A percentile compares a stretch with the other conserved stretches of the same genome.
Evolutionary conservation across 2,113 vertebrate genomes (phyloP).

Genomic region (Redunca redunca): DNA sequence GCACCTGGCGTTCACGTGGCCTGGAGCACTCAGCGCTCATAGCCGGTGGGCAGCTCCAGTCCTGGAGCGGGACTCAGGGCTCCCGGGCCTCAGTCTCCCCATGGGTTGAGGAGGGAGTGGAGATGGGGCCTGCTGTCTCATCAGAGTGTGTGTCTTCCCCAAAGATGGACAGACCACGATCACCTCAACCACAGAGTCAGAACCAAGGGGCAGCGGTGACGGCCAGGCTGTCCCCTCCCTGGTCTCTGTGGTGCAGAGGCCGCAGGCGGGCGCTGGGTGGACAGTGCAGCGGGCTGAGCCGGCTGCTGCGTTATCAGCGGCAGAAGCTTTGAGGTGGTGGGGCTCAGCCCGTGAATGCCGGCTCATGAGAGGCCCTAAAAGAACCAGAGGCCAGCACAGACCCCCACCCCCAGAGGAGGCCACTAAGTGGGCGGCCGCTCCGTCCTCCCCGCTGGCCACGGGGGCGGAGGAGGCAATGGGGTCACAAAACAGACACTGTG

Average conservation of each 20-base stretch:
- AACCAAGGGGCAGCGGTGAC: rapidly evolving
- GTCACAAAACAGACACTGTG: rapidly evolving
- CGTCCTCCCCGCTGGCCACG: rapidly evolving
- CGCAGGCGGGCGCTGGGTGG: rapidly evolving
- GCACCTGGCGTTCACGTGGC: not conserved
- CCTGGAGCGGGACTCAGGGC: rapidly evolving
- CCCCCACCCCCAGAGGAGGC: not conserved
- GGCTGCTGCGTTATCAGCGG: not conserved
- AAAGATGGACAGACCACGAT: not conserved
- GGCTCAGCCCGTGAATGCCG: not conserved
- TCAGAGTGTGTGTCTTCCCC: not conserved
- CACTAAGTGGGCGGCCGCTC: not conserved
- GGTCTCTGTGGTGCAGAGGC: not conserved
- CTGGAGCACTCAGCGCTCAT: not conserved
- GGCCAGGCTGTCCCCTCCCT: not conserved
- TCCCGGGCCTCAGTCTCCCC: not conserved
- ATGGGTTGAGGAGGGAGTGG: not conserved
- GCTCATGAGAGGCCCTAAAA: not conserved
- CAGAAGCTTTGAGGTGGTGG: not conserved
- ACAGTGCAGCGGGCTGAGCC: not conserved
- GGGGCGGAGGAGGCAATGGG: rapidly evolving
- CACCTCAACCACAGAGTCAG: not conserved
- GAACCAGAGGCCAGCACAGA: not conserved
- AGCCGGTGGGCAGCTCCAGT: not conserved
- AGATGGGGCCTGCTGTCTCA: not conserved